Base-by-base conservation (phyloP, 2,113 vertebrate genomes). In the Opisthocomus hoazin region DNA sequence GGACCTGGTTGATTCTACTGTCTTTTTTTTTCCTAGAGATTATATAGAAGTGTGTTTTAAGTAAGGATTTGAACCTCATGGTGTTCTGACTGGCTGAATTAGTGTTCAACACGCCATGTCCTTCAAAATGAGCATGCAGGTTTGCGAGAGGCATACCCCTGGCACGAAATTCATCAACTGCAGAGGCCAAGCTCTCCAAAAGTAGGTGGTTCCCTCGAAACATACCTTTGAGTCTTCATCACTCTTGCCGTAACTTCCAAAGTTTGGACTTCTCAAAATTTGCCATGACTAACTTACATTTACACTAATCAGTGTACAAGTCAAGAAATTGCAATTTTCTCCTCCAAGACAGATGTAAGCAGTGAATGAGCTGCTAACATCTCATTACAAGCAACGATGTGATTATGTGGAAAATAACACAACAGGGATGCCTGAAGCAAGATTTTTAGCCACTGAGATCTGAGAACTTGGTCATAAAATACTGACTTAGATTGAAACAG, bases 281-380 rank as follows among this genome's bases (percentile, higher is more conserved):
- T 91, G 86, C 93, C 92, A 94, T 95, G 92, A 97, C 84, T 93
- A 94, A 96, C 66, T 78, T 90, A 78, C 46, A 53, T 89, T 94
- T 95, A 79, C 21, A 13, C 51, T 89, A 94, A 83, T 90, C 69
- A 85, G 48, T 63, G 37, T 60, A 16, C 80, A 94, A 86, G 92
- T 94, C 53, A 94, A 96, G 61, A 82, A 91, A 75, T 43, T 24
- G 29, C 63, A 87, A 27, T 94, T 92, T 95, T 93, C 89, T 95
- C 51, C 82, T 76, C 66, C 77, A 89, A 13, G 34, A 66, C 87
- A 95, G 84, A 96, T 90, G 77, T 84, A 90, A 94, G 81, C 48
- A 82, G 77, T 57, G 85, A 96, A 92, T 65, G 89, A 96, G 78
- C 80, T 91, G 79, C 68, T 97, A 92, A 96, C 43, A 87, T 96